A percentile compares a stretch with the other conserved stretches of the same genome.
phyloP scores from a whole-genome alignment of 2,113 vertebrate species.

The Cryptomyrus ogoouensis region DNA sequence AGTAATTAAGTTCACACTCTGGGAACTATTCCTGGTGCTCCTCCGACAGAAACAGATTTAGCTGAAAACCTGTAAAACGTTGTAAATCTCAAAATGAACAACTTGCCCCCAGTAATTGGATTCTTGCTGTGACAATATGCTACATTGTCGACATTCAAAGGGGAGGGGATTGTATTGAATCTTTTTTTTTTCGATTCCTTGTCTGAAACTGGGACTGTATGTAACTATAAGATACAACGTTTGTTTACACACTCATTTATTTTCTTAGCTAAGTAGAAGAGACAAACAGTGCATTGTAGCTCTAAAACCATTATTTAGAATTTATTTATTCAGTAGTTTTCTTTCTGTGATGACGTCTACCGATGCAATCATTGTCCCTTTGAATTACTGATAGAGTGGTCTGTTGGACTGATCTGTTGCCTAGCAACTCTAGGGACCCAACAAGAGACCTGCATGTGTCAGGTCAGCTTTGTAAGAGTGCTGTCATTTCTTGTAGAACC shows the following conservation, averaged over 20 bases:
- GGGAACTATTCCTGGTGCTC: constrained; percentile 36
- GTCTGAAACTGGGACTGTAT: neutral
- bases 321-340: constrained; percentile 33
- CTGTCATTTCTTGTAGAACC: constrained; percentile 43
- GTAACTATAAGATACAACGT: neutral
- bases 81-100: constrained; percentile 20
- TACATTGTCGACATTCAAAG: constrained; percentile 1
- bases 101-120: constrained; percentile 26
- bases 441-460: constrained; percentile 48
- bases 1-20: constrained; percentile 51
- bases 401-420: constrained; percentile 40
- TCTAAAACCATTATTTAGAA: constrained; percentile 26
- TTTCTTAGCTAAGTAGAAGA: neutral
- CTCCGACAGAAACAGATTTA: constrained; percentile 31
- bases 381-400: neutral
- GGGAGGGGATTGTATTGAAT: neutral
- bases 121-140: constrained; percentile 22
- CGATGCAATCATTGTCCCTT: constrained; percentile 1
- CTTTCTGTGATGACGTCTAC: constrained; percentile 40
- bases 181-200: neutral
- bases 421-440: constrained; percentile 49
- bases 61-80: constrained; percentile 29
- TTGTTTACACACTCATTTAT: neutral
- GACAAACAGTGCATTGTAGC: neutral
- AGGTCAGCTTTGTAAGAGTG: constrained; percentile 55